Conservation (phyloP, 1,140 invertebrate species). For the Nasonia longicornis region DNA sequence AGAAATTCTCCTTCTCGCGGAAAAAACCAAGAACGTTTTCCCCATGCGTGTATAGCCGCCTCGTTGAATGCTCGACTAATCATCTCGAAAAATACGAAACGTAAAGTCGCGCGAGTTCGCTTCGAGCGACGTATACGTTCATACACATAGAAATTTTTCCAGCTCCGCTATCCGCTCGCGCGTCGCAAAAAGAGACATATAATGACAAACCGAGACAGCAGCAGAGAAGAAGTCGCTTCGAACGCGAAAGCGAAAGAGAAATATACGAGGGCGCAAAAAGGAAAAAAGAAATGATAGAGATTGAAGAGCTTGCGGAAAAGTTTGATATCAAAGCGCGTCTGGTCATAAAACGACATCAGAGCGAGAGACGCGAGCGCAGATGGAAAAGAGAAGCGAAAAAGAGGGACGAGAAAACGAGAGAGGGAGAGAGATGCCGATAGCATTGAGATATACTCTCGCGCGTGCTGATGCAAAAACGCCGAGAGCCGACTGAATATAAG, state of each 20-base stretch:
- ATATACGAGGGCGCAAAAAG: constrained; percentile 21
- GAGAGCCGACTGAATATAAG: constrained; percentile 31
- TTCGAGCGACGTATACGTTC: background rate
- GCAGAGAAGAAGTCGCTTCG: background rate
- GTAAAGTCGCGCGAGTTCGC: background rate
- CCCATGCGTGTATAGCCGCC: background rate
- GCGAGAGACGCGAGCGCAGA: background rate
- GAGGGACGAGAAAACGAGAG: background rate
- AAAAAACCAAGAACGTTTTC: constrained; percentile 7
- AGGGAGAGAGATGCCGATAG: constrained; percentile 35
- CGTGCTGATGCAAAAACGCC: constrained; percentile 35
- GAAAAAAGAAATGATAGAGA: constrained; percentile 41
- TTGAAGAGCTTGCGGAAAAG: constrained; percentile 48
- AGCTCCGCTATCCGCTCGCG: too few species aligned
- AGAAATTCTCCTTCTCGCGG: background rate
- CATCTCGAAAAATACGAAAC: constrained; percentile 34
- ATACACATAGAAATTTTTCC: constrained; percentile 27
- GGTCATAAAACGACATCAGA: constrained; percentile 34
- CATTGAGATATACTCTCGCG: constrained; percentile 40
- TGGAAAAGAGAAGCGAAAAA: constrained; percentile 1
- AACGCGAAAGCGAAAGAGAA: background rate
- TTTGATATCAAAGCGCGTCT: constrained; percentile 45
- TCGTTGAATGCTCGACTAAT: constrained; percentile 29
- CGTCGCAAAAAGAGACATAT: background rate
- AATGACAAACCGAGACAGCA: constrained; percentile 31